Percentiles rank a stretch among this genome's conserved stretches.
Evolutionary conservation across 1,140 invertebrate genomes (phyloP).

Genomic region (Diachasma alloeum): DNA sequence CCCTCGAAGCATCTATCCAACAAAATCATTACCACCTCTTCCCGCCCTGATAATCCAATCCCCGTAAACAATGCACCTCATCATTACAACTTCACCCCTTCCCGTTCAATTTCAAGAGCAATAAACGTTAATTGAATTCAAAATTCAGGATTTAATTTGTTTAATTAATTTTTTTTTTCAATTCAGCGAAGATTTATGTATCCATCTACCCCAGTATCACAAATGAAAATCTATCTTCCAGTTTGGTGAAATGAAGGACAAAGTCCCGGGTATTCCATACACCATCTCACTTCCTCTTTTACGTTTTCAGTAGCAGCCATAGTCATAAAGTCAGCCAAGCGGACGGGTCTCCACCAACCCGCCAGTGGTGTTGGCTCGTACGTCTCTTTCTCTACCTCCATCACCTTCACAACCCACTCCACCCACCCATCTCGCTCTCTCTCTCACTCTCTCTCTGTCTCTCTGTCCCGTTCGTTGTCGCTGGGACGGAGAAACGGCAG

Average conservation of each 20-base stretch:
- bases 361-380: not conserved
- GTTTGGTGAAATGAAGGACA: constrained; percentile 1
- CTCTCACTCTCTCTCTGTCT: not conserved
- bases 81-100: not conserved
- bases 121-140: too few species aligned
- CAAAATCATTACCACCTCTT: not conserved
- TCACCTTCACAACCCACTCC: not conserved
- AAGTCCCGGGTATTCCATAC: not conserved
- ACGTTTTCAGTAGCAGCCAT: constrained; percentile 41
- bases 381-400: not conserved
- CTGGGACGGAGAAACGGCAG: not conserved
- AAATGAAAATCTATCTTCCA: not conserved
- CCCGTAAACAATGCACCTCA: not conserved
- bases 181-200: not conserved
- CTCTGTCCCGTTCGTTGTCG: not conserved
- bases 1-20: too few species aligned
- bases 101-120: not conserved
- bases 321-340: constrained; percentile 58
- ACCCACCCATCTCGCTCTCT: not conserved
- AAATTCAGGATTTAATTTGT: not conserved
- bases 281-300: constrained; percentile 30
- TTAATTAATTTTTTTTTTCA: not conserved
- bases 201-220: not conserved
- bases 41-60: not conserved
- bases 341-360: constrained; percentile 35